A percentile compares a stretch with the other conserved stretches of the same genome.
phyloP scores from a whole-genome alignment of 1,140 invertebrate species.

The Neuroterus valhalla region DNA sequence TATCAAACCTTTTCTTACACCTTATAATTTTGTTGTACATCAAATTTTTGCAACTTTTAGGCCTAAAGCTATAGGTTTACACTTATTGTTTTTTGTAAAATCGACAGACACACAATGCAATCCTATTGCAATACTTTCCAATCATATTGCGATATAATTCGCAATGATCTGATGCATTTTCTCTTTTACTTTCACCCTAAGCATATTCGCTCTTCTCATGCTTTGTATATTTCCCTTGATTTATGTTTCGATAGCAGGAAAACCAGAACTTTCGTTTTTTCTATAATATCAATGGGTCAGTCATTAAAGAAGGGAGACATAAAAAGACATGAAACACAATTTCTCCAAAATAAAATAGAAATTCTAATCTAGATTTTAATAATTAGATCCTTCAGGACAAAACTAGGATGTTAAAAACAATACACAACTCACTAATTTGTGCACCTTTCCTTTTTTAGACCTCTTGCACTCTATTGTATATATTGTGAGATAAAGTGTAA shows the following conservation, averaged over 20 bases:
- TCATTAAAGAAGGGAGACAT: not conserved
- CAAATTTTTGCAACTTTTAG: too few relatives aligned
- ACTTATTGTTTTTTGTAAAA: too few relatives aligned
- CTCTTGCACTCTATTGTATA: not conserved
- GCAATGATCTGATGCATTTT: slow-evolving; percentile 58
- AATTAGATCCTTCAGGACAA: too few relatives aligned
- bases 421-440: not conserved
- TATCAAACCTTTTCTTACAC: too few relatives aligned
- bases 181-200: slow-evolving; percentile 63
- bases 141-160: slow-evolving; percentile 58
- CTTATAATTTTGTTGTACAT: too few relatives aligned
- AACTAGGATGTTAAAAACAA: not conserved
- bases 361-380: not conserved
- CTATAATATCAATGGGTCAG: not conserved
- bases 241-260: slow-evolving; percentile 33
- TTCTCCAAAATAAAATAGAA: not conserved
- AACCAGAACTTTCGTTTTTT: not conserved
- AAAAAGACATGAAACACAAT: not conserved
- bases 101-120: slow-evolving; percentile 23
- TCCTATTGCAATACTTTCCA: slow-evolving; percentile 59
- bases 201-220: slow-evolving; percentile 46
- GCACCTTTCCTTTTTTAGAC: slow-evolving; percentile 4
- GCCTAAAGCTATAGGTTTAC: too few relatives aligned
- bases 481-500: not conserved
- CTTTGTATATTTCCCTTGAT: slow-evolving; percentile 32